Conservation (phyloP, 1,140 invertebrate species). For the Drosophila subpulchrella region DNA sequence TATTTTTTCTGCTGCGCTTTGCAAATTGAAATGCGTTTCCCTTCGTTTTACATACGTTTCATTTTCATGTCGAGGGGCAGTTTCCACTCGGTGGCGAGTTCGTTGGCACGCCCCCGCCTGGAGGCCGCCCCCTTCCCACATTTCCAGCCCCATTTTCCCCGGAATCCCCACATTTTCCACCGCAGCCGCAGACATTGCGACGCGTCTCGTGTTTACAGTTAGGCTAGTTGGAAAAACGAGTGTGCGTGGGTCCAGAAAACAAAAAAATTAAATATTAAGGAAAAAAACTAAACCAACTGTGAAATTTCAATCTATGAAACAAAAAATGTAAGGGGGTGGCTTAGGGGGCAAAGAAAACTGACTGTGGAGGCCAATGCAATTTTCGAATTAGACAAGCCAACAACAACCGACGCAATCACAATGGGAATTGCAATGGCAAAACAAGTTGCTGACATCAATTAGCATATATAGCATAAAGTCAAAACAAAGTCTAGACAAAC, state of each 20-base stretch:
- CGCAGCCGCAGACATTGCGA: conserved; percentile 65
- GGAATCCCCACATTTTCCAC: conserved; percentile 16
- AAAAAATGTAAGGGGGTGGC: not conserved
- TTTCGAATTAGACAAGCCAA: conserved; percentile 71
- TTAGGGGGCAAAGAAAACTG: conserved; percentile 22
- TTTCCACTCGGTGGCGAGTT: conserved; percentile 47
- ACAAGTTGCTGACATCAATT: conserved; percentile 69
- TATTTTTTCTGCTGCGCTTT: conserved; percentile 48
- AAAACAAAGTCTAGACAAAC: conserved; percentile 73
- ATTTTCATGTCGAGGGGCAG: conserved; percentile 70
- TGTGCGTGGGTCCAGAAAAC: conserved; percentile 56
- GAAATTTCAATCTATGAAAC: conserved; percentile 18
- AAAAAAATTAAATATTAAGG: not conserved
- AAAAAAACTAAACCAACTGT: conserved; percentile 10
- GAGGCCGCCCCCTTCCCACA: conserved; percentile 2
- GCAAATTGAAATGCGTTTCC: conserved; percentile 68
- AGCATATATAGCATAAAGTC: conserved; percentile 65
- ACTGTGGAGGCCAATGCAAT: conserved; percentile 70
- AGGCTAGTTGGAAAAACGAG: conserved; percentile 56
- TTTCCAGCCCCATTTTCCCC: not conserved
- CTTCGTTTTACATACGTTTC: conserved; percentile 78
- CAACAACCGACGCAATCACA: conserved; percentile 37
- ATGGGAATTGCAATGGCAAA: conserved; percentile 59
- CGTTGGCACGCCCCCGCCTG: conserved; percentile 57
- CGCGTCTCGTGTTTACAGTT: conserved; percentile 76